Conservation (phyloP, 2,888 invertebrate genomes). For the Amblyjoppa proteus region DNA sequence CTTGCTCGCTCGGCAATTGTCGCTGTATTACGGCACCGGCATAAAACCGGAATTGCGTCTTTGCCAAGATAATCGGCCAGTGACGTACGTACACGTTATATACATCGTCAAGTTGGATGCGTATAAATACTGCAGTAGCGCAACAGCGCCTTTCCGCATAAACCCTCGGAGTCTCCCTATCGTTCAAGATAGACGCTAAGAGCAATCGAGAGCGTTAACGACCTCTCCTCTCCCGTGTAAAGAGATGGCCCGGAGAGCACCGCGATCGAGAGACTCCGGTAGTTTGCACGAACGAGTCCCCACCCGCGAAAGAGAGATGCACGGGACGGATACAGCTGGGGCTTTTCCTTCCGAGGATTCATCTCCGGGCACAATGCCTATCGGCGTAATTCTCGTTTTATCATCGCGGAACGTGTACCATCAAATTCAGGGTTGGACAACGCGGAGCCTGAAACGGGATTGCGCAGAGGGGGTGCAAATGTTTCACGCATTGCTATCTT, state of each 20-base stretch:
- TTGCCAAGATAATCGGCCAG: slow-evolving; percentile 63
- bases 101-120: background rate
- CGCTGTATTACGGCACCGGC: slow-evolving; percentile 58
- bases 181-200: slow-evolving; percentile 33
- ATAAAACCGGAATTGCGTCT: slow-evolving; percentile 76
- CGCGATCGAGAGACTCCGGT: background rate
- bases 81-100: slow-evolving; percentile 36
- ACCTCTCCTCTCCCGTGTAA: slow-evolving; percentile 7
- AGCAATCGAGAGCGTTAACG: slow-evolving; percentile 39
- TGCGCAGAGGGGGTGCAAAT: background rate
- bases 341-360: slow-evolving; percentile 13
- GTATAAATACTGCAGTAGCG: slow-evolving; percentile 12
- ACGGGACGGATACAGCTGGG: background rate
- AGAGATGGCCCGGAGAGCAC: slow-evolving; percentile 15
- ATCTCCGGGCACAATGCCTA: slow-evolving; percentile 5
- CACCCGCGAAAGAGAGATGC: slow-evolving; percentile 1
- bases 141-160: slow-evolving; percentile 19
- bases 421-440: slow-evolving; percentile 2
- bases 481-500: background rate
- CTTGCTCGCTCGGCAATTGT: slow-evolving; percentile 74
- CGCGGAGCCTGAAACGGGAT: background rate
- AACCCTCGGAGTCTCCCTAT: slow-evolving; percentile 34
- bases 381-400: slow-evolving; percentile 3
- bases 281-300: slow-evolving; percentile 38
- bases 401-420: background rate